Percentiles rank a stretch among this genome's conserved stretches.
phyloP scores from a whole-genome alignment of 1,140 invertebrate species.

The Drosophila virilis region DNA sequence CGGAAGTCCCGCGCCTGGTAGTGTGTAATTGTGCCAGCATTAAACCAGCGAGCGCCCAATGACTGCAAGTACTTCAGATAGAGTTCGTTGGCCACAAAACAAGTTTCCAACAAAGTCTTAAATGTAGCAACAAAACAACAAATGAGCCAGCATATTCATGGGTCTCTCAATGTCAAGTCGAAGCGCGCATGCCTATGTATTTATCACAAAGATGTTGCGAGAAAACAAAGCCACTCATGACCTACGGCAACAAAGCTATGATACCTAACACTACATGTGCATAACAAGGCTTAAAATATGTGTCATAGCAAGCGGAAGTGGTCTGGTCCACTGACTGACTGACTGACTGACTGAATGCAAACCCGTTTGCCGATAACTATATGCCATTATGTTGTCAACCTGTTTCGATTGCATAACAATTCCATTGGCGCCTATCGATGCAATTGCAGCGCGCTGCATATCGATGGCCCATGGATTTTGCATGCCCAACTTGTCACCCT shows the following conservation, averaged over 20 bases:
- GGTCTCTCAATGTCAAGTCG: constrained; percentile 77
- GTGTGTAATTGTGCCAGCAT: constrained; percentile 66
- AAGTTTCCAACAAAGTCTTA: constrained; percentile 47
- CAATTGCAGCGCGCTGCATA: not conserved
- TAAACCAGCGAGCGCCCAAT: not conserved
- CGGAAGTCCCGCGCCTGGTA: constrained; percentile 50
- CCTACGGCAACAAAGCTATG: constrained; percentile 65
- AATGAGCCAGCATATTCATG: constrained; percentile 58
- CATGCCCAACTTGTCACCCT: constrained; percentile 16
- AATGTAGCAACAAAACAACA: constrained; percentile 37
- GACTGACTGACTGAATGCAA: constrained; percentile 23
- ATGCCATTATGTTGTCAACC: constrained; percentile 21
- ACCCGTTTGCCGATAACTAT: constrained; percentile 36
- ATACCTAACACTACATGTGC: not conserved
- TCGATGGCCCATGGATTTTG: not conserved
- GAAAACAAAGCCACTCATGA: constrained; percentile 59
- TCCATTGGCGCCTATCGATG: constrained; percentile 10
- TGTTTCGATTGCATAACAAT: constrained; percentile 52
- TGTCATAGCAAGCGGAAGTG: constrained; percentile 48
- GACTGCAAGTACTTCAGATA: constrained; percentile 26
- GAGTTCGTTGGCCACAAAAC: constrained; percentile 79
- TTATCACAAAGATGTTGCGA: constrained; percentile 38
- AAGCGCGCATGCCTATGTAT: constrained; percentile 61
- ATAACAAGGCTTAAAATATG: constrained; percentile 29
- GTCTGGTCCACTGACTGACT: constrained; percentile 28